These are phyloP conservation scores for Bergia puertoricense DNA, from an alignment of 92 coral and sea anemone species.

Conservation along the genomic window DNA sequence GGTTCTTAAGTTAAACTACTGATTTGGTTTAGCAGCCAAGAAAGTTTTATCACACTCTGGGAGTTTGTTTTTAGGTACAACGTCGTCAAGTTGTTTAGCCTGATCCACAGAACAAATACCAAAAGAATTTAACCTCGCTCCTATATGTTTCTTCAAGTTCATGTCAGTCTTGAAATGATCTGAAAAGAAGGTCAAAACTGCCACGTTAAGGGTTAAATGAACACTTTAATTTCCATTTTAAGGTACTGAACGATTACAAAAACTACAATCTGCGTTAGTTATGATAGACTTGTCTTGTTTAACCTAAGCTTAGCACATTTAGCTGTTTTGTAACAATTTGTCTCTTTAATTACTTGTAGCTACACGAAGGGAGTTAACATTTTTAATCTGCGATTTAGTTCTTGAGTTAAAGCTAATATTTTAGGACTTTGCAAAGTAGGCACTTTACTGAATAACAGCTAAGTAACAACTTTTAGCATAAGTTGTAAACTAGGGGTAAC, in stretches of 20 bases:
- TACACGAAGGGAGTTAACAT: background rate
- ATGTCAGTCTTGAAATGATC: constrained; percentile 58
- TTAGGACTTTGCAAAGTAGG: background rate
- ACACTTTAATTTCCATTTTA: background rate
- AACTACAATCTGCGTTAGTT: too few relatives aligned
- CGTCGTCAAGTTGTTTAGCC: background rate
- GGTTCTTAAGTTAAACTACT: background rate
- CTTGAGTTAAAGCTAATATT: background rate
- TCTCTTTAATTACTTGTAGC: background rate
- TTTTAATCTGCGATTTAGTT: background rate
- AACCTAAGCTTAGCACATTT: background rate
- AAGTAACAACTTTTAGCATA: background rate
- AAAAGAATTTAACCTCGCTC: constrained; percentile 38
- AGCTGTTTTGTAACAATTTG: background rate
- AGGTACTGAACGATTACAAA: background rate
- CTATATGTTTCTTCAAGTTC: constrained; percentile 51
- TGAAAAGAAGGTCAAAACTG: constrained; percentile 66
- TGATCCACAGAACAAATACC: constrained; percentile 3
- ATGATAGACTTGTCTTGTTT: background rate
- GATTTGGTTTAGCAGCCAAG: background rate
- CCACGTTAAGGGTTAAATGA: constrained; percentile 26
- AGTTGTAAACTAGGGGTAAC: too few relatives aligned
- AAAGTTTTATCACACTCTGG: background rate
- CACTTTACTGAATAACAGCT: background rate
- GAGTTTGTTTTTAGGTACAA: background rate